These are phyloP conservation scores for Tryphoninae sp. DNA, from an alignment of 2,888 invertebrate genomes.

Conservation along the genomic window DNA sequence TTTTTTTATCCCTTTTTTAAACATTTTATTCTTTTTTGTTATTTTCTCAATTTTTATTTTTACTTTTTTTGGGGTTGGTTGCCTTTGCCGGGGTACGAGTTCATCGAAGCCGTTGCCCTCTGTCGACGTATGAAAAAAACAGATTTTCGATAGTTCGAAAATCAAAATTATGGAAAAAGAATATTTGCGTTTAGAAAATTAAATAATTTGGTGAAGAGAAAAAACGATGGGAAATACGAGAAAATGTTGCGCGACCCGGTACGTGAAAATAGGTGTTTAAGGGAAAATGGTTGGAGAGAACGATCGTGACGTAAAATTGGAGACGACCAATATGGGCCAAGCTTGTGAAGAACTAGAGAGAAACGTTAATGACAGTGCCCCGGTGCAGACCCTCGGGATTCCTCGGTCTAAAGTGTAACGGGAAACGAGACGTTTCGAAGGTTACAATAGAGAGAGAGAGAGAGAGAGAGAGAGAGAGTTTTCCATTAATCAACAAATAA, in stretches of 20 bases:
- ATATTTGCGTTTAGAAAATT: not conserved
- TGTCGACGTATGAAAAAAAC: slow-evolving; percentile 64
- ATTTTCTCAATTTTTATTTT: slow-evolving; percentile 4
- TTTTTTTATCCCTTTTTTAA: slow-evolving; percentile 40
- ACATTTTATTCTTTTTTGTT: slow-evolving; percentile 34
- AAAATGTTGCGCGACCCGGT: slow-evolving; percentile 5
- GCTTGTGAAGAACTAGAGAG: slow-evolving; percentile 65
- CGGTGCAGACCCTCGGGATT: slow-evolving; percentile 39
- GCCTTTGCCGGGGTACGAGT: slow-evolving; percentile 72
- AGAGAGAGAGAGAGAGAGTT: too few relatives aligned
- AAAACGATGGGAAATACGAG: slow-evolving; percentile 50
- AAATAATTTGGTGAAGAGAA: not conserved
- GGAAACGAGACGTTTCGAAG: slow-evolving; percentile 11
- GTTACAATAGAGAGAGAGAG: not conserved
- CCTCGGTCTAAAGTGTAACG: slow-evolving; percentile 67
- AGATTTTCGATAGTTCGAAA: not conserved
- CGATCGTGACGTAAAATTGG: slow-evolving; percentile 48
- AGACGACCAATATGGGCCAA: slow-evolving; percentile 22
- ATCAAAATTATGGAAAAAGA: slow-evolving; percentile 3
- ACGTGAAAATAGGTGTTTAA: not conserved
- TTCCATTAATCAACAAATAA: not conserved
- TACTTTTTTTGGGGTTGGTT: slow-evolving; percentile 44
- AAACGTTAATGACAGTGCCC: slow-evolving; percentile 55
- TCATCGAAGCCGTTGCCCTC: slow-evolving; percentile 69
- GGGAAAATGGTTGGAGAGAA: slow-evolving; percentile 35